Evolutionary conservation across 2,113 vertebrate genomes (phyloP), one percentile per base, ranked within the genome.

Genomic region (Mobula hypostoma): DNA sequence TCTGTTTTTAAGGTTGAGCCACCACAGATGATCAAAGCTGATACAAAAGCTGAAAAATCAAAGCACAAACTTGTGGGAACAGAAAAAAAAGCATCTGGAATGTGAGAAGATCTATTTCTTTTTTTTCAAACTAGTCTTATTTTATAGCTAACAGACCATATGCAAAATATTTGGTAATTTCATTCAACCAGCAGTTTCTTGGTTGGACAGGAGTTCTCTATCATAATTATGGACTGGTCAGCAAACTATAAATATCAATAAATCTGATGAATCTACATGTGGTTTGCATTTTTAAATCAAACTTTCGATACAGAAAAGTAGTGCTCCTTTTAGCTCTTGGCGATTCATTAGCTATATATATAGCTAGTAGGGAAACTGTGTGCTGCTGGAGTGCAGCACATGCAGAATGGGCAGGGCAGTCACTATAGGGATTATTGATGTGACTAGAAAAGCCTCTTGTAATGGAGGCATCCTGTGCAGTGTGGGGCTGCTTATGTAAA

Each of bases 381-480:
- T 93, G 7, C 74, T 70, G 74, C 8, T 48, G 11, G 19, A 74
- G 68, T 27, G 11, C 68, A 74, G 40, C 70, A 93, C 36, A 56
- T 56, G 40, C 36, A 40, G 74, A 93, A 48, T 0, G 21, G 63
- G 19, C 36, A 74, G 36, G 21, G 24, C 40, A 93, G 21, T 74
- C 88, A 93, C 70, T 19, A 76, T 68, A 32, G 91, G 15, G 36
- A 17, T 40, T 74, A 74, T 29, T 56, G 91, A 93, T 1, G 36
- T 93, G 32, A 29, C 40, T 40, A 17, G 21, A 76, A 76, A 36
- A 56, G 36, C 70, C 24, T 56, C 70, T 74, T 74, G 36, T 56
- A 93, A 76, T 93, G 91, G 91, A 93, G 70, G 70, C 36, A 76
- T 74, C 74, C 32, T 74, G 36, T 93, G 70, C 48, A 56, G 91